Evolutionary conservation across 2,113 vertebrate species (phyloP), one percentile per base, ranked within the genome.

Genomic region (Archocentrus centrarchus): DNA sequence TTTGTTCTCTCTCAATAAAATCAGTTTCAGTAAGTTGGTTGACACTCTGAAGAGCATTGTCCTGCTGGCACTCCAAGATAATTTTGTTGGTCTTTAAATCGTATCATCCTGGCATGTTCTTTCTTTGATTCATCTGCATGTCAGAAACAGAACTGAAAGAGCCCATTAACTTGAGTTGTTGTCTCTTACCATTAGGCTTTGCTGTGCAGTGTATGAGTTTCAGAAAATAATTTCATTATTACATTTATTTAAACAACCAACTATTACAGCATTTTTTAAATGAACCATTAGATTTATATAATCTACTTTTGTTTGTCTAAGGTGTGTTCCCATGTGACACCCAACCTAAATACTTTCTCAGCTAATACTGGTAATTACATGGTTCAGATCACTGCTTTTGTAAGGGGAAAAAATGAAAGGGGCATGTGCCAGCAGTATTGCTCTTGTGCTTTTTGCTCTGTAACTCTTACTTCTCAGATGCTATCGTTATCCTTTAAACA

Each of bases 341-440:
- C 27, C 47, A 57, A 44, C 58, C 24, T 53, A 66, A 22, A 73
- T 3, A 14, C 79, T 50, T 37, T 37, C 24, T 58, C 41, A 6
- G 22, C 68, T 18, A n/a, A 81, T 59, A 6, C 35, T 57, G 41
- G 58, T 18, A 58, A 64, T 63, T 5, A 24, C 20, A 11, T 63
- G 63, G 61, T 80, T 37, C 61, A 47, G 11, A 81, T 89, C 24
- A 73, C 13, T 30, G 30, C 7, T 55, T 20, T 30, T 77, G 39
- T 83, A 17, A 50, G 84, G 53, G 35, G 77, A 78, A 84, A 58
- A 59, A 13, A 85, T 41, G 35, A 76, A 77, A 80, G 81, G 55
- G 59, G 59, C 81, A 93, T 84, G 96, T 98, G 97, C 97, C 97
- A 98, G 98, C 97, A 98, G 96, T 97, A 95, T 96, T 97, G 97